A percentile compares a stretch with the other conserved stretches of the same genome.
phyloP scores from a whole-genome alignment of 2,113 vertebrate species.

The Spea multiplicata region DNA sequence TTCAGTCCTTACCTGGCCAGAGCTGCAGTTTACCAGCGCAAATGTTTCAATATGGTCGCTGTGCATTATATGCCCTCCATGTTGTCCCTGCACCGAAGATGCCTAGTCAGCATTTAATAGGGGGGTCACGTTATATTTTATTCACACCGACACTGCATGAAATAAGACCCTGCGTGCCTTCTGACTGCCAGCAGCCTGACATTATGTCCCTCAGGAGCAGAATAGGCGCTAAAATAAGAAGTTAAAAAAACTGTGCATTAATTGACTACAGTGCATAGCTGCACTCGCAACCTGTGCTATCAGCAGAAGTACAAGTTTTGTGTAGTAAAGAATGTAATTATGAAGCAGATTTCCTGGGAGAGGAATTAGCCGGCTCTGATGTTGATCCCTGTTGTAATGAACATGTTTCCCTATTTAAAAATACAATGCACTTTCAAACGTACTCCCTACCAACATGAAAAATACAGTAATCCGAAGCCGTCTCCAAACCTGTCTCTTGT shows the following conservation, averaged over 20 bases:
- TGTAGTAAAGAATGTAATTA: slow-evolving; percentile 74
- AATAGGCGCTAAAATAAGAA: slow-evolving; percentile 69
- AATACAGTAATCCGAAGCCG: slow-evolving; percentile 45
- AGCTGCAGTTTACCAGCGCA: not conserved
- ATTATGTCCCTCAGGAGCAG: slow-evolving; percentile 54
- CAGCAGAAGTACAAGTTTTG: slow-evolving; percentile 73
- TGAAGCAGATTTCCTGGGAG: slow-evolving; percentile 77
- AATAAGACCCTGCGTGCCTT: slow-evolving; percentile 56
- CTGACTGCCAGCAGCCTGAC: slow-evolving; percentile 62
- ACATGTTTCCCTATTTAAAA: slow-evolving; percentile 72
- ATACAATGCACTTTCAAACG: slow-evolving; percentile 64
- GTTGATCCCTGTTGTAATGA: slow-evolving; percentile 71
- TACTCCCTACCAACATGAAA: slow-evolving; percentile 57
- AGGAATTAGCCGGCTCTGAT: slow-evolving; percentile 75
- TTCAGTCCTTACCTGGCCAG: not conserved
- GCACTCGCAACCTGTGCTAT: slow-evolving; percentile 79
- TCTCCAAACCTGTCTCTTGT: slow-evolving; percentile 29
- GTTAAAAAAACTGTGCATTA: slow-evolving; percentile 74
- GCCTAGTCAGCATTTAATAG: slow-evolving; percentile 58
- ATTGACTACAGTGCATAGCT: slow-evolving; percentile 68
- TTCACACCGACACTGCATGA: slow-evolving; percentile 54
- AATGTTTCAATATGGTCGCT: not conserved
- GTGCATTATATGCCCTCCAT: not conserved
- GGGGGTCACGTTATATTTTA: slow-evolving; percentile 54
- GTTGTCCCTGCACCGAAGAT: slow-evolving; percentile 21